Evolutionary conservation across 2,113 vertebrate species (phyloP), one percentile per base, ranked within the genome.

Genomic region (Ibidorhyncha struthersii): DNA sequence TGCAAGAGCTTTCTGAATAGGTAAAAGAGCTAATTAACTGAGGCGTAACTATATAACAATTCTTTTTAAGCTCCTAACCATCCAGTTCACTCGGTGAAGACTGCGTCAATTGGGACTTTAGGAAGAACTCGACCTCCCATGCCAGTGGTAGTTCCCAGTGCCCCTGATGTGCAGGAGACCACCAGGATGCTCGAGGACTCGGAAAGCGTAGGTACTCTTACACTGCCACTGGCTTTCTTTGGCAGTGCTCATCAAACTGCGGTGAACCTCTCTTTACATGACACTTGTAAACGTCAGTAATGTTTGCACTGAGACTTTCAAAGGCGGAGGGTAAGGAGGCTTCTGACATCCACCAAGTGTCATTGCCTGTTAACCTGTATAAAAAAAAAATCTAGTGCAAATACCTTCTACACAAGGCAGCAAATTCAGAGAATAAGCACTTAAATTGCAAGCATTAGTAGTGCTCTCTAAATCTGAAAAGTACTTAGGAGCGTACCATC

Each of bases 141-240:
- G 99, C 98, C 98, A 3, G 99, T 99, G 96, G 98, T 98, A 4
- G 99, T 99, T 56, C 99, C 99, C 97, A 99, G 98, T 34, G 99
- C 99, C 74, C 99, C 99, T 1, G 99, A 99, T 3, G 98, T 99
- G 71, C 98, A 99, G 59, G 99, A 99, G 97, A 99, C 98, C 95
- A 98, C 99, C 66, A 98, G 99, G 96, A 99, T 99, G 99, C 98
- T 99, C 32, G 99, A 99, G 90, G 99, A 99, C 94, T 98, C 99
- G 0, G 99, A 99, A 97, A 99, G 98, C 86, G 99, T 99, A 98
- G 99, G 99, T 99, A 56, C 59, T 18, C 22, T 45, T 56, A 32
- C 4, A 5, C 73, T n/a, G 86, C 86, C 90, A 20, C 34, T 6
- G 52, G 32, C 87, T 53, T 67, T 2, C 45, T 34, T 27, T 32